Base-by-base conservation (phyloP, 2,888 invertebrate genomes). In the Hydropsyche betteni region DNA sequence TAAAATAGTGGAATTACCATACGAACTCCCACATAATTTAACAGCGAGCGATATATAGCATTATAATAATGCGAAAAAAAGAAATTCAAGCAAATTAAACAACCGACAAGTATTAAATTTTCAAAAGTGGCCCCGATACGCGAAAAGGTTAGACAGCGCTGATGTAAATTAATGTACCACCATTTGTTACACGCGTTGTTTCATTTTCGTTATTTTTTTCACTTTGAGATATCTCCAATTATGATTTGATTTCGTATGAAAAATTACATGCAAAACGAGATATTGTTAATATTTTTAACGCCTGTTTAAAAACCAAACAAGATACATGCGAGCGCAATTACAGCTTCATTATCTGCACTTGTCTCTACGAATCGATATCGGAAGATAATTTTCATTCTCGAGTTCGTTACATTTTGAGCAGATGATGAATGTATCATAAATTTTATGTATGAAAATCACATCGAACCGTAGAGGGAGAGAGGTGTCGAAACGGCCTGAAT, bases 181-280 rank as follows among this genome's bases (percentile, higher is more conserved):
- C 64, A 64, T 64, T 64, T 64, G 5, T 64, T 64, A 64, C 34
- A 6, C 61, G 34, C 5, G 61, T 61, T 33, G 5, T 61, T 64
- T 64, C 10, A 12, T 55, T 55, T 16, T n/a, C 55, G 8, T 14
- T 55, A 10, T n/a, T 55, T 55, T 55, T 55, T 55, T 14, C 55
- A 16, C 12, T 6, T n/a, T 14, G 5, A n/a, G n/a, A 55, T 55
- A 16, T 55, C n/a, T 36, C 34, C 64, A 36, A 36, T 64, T 64
- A 64, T 36, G 64, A 64, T 64, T 64, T 64, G 36, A 64, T 64
- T 64, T 64, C 64, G 64, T 33, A 61, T 61, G 61, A 61, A 61
- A 61, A 61, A 61, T 61, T n/a, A 61, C 10, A 5, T 24, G 2
- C 64, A 36, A 64, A 64, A 36, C 64, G 36, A 34, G 34, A 64